Percentiles rank a stretch among this genome's conserved stretches.
These are phyloP conservation scores for Polypterus senegalus DNA, from an alignment of 2,113 vertebrate genomes.

Conservation along the genomic window DNA sequence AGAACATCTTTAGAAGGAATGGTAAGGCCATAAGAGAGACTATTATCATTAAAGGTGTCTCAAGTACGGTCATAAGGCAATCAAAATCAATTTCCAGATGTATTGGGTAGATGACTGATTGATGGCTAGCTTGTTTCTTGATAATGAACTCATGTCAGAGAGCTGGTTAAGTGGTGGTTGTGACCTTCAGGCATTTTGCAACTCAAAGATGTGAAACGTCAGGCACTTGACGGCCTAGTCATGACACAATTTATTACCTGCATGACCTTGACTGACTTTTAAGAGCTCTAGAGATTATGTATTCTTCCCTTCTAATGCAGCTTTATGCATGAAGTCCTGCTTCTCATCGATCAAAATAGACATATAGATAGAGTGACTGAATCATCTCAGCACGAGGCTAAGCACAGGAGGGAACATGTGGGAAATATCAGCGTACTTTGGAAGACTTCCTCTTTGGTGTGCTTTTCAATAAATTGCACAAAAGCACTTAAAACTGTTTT, in stretches of 20 bases:
- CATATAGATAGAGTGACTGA: too few relatives aligned
- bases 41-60: too few relatives aligned
- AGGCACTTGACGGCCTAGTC: background rate
- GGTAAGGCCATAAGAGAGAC: too few relatives aligned
- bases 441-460: too few relatives aligned
- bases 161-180: background rate
- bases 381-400: too few relatives aligned
- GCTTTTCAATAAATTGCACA: too few relatives aligned
- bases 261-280: background rate
- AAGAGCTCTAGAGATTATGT: background rate
- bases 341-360: background rate
- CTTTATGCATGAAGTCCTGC: background rate
- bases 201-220: background rate
- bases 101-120: too few relatives aligned
- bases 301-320: background rate
- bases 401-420: too few relatives aligned
- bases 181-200: background rate
- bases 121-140: background rate
- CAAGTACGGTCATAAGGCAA: slow-evolving; percentile 21
- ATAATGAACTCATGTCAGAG: background rate
- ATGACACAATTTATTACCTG: background rate
- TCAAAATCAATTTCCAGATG: slow-evolving; percentile 18
- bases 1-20: too few relatives aligned
- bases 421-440: too few relatives aligned
- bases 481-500: too few relatives aligned